phyloP scores from a whole-genome alignment of 2,797 vertebrate species.

The Dendrocincla tyrannina region DNA sequence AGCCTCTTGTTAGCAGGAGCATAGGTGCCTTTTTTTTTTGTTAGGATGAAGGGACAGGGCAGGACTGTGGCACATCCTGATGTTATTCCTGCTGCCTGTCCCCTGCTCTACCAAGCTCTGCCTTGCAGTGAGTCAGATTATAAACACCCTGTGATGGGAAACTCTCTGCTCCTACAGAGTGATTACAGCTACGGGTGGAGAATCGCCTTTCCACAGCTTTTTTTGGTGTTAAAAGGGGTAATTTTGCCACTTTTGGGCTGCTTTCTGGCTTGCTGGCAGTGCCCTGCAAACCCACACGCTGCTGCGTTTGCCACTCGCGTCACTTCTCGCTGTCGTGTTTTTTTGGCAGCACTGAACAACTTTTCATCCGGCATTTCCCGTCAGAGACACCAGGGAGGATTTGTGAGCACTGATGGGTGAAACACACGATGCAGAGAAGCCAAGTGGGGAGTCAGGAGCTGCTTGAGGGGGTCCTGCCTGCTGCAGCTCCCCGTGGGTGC shows the following conservation, averaged over 20 bases:
- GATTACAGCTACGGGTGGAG: not conserved
- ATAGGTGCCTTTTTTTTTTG: not conserved
- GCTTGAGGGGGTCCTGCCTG: not conserved
- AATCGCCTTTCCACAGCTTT: not conserved
- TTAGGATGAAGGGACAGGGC: not conserved
- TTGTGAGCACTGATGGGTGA: not conserved
- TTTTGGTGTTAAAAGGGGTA: not conserved
- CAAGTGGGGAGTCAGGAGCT: not conserved
- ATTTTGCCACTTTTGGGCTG: not conserved
- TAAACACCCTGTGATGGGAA: not conserved
- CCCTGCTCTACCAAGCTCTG: fast-evolving
- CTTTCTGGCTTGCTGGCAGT: not conserved
- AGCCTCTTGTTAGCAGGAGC: not conserved
- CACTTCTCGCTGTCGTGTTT: not conserved
- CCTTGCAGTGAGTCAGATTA: not conserved
- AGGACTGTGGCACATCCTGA: not conserved
- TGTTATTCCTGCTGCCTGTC: not conserved
- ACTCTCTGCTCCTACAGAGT: not conserved
- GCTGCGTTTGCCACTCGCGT: not conserved
- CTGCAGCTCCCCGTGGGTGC: not conserved
- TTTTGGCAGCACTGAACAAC: not conserved
- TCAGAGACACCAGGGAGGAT: not conserved
- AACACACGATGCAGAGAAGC: not conserved
- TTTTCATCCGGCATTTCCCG: not conserved
- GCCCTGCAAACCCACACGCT: not conserved